Evolutionary conservation across 2,797 vertebrate genomes (phyloP).

Genomic region (Lagorchestes hirsutus): DNA sequence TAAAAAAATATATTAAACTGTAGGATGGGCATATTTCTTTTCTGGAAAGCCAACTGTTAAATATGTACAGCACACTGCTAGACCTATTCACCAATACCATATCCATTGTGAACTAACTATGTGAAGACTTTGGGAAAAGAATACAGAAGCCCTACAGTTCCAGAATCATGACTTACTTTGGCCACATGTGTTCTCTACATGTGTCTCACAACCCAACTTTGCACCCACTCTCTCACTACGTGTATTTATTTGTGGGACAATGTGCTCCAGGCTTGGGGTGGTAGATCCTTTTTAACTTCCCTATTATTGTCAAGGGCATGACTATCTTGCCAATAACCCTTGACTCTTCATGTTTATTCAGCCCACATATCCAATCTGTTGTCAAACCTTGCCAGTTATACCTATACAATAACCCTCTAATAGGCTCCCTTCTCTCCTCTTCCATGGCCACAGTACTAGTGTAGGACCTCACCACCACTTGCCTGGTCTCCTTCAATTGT

Average conservation of each 20-base stretch:
- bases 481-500: neutral
- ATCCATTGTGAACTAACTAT: neutral
- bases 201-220: neutral
- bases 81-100: neutral
- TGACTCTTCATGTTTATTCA: neutral
- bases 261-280: neutral
- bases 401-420: neutral
- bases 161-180: neutral
- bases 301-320: neutral
- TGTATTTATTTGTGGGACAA: neutral
- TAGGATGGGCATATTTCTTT: neutral
- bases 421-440: neutral
- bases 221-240: neutral
- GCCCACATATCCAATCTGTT: neutral
- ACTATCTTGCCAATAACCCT: neutral
- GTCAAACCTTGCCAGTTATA: neutral
- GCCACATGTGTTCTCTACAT: neutral
- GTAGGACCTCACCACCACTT: neutral
- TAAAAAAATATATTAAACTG: neutral
- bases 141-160: neutral
- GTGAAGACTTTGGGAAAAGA: neutral
- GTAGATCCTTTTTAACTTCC: neutral
- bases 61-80: neutral
- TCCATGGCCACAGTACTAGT: neutral
- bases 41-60: neutral